Base-by-base conservation (phyloP, 2,113 vertebrate genomes). In the Megaptera novaeangliae region DNA sequence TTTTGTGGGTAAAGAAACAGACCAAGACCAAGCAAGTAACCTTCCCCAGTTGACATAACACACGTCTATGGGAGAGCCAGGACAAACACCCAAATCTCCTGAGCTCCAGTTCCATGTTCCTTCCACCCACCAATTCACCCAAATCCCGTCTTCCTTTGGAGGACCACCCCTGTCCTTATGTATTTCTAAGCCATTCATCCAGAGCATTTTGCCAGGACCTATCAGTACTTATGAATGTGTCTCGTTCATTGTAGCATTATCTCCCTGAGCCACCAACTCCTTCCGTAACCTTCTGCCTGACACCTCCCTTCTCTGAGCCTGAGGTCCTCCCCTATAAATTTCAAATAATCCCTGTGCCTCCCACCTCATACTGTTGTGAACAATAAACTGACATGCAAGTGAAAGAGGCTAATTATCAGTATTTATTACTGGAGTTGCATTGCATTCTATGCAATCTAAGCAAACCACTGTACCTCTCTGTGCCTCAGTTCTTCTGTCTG, bases 151-250 rank as follows among this genome's bases (percentile, higher is more conserved):
- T 66, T 80, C 52, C 17, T 9, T 7, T 31, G 5, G 2, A 36
- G 10, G 4, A 17, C 6, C 2, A 5, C 44, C 39, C 25, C 9
- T 11, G 25, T 6, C 2, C 31, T 44, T 3, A 3, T 1, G 2
- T 9, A 12, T 36, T 59, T 31, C n/a, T 29, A 49, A 66, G 46
- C 6, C 31, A 14, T 14, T 41, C 63, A 46, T 2, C 29, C 8
- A 2, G 20, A 72, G 57, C 21, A 80, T 20, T 14, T n/a, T 25
- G 2, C 71, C n/a, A 78, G 11, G 41, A n/a, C 25, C 25, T 21
- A 31, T 49, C 31, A 4, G 64, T 2, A 20, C 21, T 17, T 39
- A 17, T 18, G 29, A 82, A 7, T 12, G 8, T 41, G 3, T 29
- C 82, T 34, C 21, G 3, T 57, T 71, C 23, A 8, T 7, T 55